These are phyloP conservation scores for Syngnathus rostellatus DNA, from an alignment of 2,797 vertebrate genomes.

Conservation along the genomic window DNA sequence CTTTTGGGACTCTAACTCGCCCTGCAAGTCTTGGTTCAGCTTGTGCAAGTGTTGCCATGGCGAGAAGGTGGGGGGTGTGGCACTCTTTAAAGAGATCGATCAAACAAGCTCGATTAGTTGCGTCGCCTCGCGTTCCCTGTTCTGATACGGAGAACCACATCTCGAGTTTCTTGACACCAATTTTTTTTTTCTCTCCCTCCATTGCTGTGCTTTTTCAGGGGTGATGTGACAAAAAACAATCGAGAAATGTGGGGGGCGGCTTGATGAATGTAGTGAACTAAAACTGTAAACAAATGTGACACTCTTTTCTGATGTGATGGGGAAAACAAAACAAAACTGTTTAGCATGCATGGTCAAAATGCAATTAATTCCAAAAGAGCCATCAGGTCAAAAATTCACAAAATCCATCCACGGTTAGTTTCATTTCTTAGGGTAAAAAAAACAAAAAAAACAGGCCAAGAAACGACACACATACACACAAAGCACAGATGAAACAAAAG, in stretches of 20 bases:
- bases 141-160: slow-evolving; percentile 83
- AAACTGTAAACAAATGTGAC: neutral
- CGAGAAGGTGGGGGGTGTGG: slow-evolving; percentile 75
- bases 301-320: neutral
- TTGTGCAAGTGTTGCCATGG: slow-evolving; percentile 87
- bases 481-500: slow-evolving; percentile 30
- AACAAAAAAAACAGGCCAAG: slow-evolving; percentile 39
- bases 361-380: slow-evolving; percentile 31
- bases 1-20: slow-evolving; percentile 82
- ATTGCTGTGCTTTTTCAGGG: slow-evolving; percentile 73
- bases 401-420: slow-evolving; percentile 8
- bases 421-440: neutral
- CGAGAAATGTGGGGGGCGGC: slow-evolving; percentile 5
- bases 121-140: slow-evolving; percentile 56
- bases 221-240: slow-evolving; percentile 21
- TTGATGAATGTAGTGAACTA: slow-evolving; percentile 4
- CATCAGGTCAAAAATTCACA: slow-evolving; percentile 9
- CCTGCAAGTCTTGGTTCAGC: slow-evolving; percentile 87
- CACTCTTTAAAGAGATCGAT: slow-evolving; percentile 95
- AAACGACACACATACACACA: slow-evolving; percentile 38
- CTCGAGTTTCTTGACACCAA: slow-evolving; percentile 62
- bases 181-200: slow-evolving; percentile 17
- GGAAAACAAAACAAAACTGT: neutral
- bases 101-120: slow-evolving; percentile 86
- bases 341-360: slow-evolving; percentile 3